Base-by-base conservation (phyloP, 2,888 invertebrate genomes). In the Drosophila barbarae region DNA sequence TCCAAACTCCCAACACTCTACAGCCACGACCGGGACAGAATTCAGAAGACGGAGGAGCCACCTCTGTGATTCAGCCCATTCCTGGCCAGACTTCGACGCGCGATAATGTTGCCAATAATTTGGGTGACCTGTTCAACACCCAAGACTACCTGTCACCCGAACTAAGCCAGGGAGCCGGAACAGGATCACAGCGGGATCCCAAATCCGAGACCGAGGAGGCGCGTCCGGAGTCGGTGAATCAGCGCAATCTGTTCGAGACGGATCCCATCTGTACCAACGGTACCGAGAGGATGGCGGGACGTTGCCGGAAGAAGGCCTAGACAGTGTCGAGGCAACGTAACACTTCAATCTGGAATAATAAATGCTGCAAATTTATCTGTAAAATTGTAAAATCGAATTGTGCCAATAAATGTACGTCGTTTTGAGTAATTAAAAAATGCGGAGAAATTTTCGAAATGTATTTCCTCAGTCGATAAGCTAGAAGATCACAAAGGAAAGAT, bases 261-360 rank as follows among this genome's bases (percentile, higher is more conserved):
- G 51, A 60, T 3, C 73, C 73, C 4, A 55, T 66, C 13, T 86
- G 88, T 26, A 32, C 28, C 36, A n/a, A 30, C 21, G 47, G 47
- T 21, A 49, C 47, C 32, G 34, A 30, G 13, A 46, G 1, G 15
- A 41, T 1, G 84, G 78, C 5, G 35, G 50, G 8, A 5, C 75
- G 52, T 12, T 86, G 86, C 49, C 87, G 86, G 7, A 26, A 36
- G 2, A 46, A 5, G 1, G 85, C 67, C 8, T 85, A 76, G 64
- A 8, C 3, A n/a, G 21, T 21, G 5, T 10, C 39, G 8, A n/a
- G 36, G 8, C 13, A 21, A 30, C 30, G 30, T 18, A 30, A 30
- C 18, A 8, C 18, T 18, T 2, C 1, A 30, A 18, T 13, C 30
- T 13, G 8, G 8, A 30, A 30, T 18, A 13, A 9, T 5, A 13